These are phyloP conservation scores for Ictalurus furcatus DNA, from an alignment of 2,113 vertebrate species.

Conservation along the genomic window DNA sequence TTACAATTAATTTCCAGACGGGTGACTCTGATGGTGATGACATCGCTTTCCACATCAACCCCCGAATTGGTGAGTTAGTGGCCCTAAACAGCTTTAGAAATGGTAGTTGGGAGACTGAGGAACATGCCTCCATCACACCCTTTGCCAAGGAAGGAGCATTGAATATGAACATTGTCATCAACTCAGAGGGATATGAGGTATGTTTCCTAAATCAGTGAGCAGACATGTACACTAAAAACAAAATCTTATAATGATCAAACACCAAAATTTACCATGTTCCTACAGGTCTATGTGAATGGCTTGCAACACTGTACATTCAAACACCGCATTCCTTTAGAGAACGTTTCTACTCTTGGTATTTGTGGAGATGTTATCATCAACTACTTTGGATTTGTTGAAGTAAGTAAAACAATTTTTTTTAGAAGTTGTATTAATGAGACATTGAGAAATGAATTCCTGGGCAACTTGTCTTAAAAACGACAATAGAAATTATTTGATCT, in stretches of 20 bases:
- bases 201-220: not conserved
- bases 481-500: not conserved
- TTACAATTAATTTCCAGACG: constrained; percentile 26
- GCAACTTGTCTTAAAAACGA: too few relatives aligned
- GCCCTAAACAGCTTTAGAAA: constrained; percentile 24
- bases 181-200: constrained; percentile 26
- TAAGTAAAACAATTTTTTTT: not conserved
- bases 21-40: not conserved
- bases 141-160: constrained; percentile 21
- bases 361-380: not conserved
- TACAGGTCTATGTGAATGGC: constrained; percentile 18
- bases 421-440: not conserved
- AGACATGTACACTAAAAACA: not conserved
- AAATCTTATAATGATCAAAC: not conserved
- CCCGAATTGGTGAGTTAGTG: not conserved
- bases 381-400: constrained; percentile 9
- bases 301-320: constrained; percentile 2
- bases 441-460: not conserved
- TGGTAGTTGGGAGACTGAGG: not conserved
- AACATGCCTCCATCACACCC: not conserved
- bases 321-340: constrained; percentile 27
- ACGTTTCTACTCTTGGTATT: not conserved
- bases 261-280: not conserved
- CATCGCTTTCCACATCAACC: constrained; percentile 22
- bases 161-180: constrained; percentile 2